phyloP scores from a whole-genome alignment of 2,888 invertebrate genomes.

The Plebejus anna region DNA sequence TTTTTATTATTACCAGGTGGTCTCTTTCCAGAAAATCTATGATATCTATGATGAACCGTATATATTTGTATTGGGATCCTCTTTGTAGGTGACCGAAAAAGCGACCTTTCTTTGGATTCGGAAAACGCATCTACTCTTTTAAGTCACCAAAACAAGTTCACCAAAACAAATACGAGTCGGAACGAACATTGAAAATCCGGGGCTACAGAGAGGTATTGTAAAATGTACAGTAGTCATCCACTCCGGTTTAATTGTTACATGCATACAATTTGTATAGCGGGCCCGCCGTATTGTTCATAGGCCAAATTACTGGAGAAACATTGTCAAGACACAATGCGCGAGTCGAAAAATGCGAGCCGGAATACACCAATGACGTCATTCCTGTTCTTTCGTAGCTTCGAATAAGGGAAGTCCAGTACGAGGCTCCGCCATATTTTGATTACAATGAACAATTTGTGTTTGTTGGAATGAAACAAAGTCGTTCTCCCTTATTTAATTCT shows the following conservation, averaged over 20 bases:
- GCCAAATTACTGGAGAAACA: constrained; percentile 21
- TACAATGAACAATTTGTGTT: background rate
- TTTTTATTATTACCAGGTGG: too few species aligned
- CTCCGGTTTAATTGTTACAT: constrained; percentile 17
- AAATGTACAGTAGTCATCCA: background rate
- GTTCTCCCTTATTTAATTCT: too few species aligned
- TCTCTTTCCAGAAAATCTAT: too few species aligned
- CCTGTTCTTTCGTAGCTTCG: background rate
- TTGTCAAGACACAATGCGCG: constrained; percentile 6
- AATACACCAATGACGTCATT: constrained; percentile 5
- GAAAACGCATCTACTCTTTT: background rate
- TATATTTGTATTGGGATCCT: too few species aligned
- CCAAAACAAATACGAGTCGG: background rate
- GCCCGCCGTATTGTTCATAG: constrained; percentile 3
- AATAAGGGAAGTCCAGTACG: background rate
- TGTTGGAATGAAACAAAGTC: too few species aligned
- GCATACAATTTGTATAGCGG: constrained; percentile 21
- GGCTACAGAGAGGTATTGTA: background rate
- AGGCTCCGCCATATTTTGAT: background rate
- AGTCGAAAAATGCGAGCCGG: background rate
- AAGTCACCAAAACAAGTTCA: background rate
- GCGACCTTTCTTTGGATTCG: too few species aligned
- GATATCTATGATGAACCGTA: too few species aligned
- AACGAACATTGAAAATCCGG: background rate
- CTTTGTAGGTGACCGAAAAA: too few species aligned